Conservation (phyloP, 2,797 vertebrate species). For the Premnoplex brunnescens region DNA sequence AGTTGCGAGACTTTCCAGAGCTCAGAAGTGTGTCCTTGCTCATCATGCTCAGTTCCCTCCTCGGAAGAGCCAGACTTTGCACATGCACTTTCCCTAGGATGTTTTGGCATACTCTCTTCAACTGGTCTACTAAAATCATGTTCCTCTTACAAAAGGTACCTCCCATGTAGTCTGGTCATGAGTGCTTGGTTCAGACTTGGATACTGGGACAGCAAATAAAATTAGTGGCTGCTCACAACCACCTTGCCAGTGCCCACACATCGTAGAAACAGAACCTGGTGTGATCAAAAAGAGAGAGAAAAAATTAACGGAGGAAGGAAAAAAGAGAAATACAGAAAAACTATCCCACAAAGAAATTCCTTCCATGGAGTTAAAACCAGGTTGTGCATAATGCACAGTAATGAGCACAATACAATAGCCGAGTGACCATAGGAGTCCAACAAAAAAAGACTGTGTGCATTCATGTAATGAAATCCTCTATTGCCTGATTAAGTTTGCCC, state of each 20-base stretch:
- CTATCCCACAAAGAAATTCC: not conserved
- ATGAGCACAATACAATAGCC: not conserved
- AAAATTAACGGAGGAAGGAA: not conserved
- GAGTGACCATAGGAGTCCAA: not conserved
- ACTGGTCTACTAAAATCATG: not conserved
- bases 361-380: not conserved
- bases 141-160: not conserved
- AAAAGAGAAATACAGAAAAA: not conserved
- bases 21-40: not conserved
- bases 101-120: not conserved
- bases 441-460: not conserved
- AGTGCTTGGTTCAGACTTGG: not conserved
- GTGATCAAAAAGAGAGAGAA: not conserved
- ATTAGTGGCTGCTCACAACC: not conserved
- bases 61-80: not conserved
- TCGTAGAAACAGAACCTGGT: not conserved
- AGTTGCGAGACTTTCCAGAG: not conserved
- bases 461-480: not conserved
- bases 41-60: not conserved
- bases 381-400: not conserved
- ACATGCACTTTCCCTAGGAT: not conserved
- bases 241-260: not conserved
- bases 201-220: not conserved
- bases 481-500: slow-evolving; percentile 25
- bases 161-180: not conserved